Conservation (phyloP, 2,113 vertebrate genomes). For the Paraplagusia blochii region DNA sequence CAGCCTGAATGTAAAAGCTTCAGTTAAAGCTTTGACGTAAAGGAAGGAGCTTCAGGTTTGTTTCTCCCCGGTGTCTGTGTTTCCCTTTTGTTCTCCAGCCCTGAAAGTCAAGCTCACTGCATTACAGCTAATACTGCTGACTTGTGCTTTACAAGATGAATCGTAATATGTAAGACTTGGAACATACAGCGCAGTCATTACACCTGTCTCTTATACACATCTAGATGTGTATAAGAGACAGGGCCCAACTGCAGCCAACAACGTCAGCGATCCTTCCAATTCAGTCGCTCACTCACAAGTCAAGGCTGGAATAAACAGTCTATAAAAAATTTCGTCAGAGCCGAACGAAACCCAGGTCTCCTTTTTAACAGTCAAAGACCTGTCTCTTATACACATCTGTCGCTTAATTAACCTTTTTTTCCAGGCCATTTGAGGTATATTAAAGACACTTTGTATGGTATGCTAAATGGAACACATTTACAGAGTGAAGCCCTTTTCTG, state of each 20-base stretch:
- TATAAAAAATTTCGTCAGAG: background rate
- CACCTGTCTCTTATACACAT: too few relatives aligned
- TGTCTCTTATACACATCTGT: too few relatives aligned
- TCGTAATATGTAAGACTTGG: background rate
- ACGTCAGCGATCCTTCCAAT: slow-evolving; percentile 15
- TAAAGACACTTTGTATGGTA: background rate
- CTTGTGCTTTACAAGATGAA: slow-evolving; percentile 15
- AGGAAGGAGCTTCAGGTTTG: slow-evolving; percentile 29
- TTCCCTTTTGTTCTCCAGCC: background rate
- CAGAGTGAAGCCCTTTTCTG: background rate
- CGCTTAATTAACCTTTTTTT: background rate
- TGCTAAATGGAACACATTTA: background rate
- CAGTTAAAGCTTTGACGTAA: slow-evolving; percentile 1
- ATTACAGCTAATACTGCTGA: slow-evolving; percentile 10
- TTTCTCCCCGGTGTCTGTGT: slow-evolving; percentile 5
- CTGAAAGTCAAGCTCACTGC: slow-evolving; percentile 2
- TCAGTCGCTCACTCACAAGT: slow-evolving; percentile 35
- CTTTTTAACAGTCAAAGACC: too few relatives aligned
- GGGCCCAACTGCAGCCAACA: slow-evolving; percentile 18
- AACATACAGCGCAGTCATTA: background rate
- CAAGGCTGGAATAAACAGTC: slow-evolving; percentile 26
- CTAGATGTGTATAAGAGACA: too few relatives aligned
- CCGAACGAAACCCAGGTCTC: slow-evolving; percentile 19
- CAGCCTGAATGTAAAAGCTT: slow-evolving; percentile 1
- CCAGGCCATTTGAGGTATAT: background rate